Evolutionary conservation across 2,113 vertebrate genomes (phyloP).

Genomic region (Scomber scombrus): DNA sequence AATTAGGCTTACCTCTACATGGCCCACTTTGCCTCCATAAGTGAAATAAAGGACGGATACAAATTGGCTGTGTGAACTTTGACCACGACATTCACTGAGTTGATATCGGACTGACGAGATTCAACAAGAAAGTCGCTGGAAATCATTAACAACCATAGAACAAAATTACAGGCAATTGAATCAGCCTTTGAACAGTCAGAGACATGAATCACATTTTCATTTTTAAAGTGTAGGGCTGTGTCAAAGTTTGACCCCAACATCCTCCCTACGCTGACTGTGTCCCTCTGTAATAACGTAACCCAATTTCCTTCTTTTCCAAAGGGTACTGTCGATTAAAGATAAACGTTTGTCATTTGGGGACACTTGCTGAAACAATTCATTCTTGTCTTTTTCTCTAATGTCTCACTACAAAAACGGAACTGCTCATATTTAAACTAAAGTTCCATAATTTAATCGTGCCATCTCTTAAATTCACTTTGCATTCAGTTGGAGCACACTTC

Average conservation of each 20-base stretch:
- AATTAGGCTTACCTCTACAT: slow-evolving; percentile 35
- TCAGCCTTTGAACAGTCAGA: neutral
- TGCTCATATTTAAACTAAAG: too few species aligned
- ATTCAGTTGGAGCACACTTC: too few species aligned
- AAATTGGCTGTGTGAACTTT: slow-evolving; percentile 44
- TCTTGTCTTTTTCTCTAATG: neutral
- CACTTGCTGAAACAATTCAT: neutral
- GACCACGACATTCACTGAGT: slow-evolving; percentile 11
- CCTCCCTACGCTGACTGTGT: slow-evolving; percentile 5
- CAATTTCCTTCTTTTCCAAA: slow-evolving; percentile 7
- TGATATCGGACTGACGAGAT: neutral
- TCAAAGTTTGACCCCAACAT: neutral
- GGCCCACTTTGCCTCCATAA: slow-evolving; percentile 43
- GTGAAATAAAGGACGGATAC: slow-evolving; percentile 48
- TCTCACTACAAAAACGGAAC: too few species aligned
- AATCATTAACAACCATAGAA: neutral
- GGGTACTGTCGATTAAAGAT: neutral
- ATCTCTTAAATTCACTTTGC: too few species aligned
- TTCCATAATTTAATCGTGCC: too few species aligned
- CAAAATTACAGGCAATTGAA: neutral
- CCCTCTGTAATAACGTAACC: slow-evolving; percentile 12
- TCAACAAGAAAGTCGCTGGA: slow-evolving; percentile 1
- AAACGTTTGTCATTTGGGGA: neutral
- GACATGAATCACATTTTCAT: too few species aligned
- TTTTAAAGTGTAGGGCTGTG: too few species aligned